phyloP scores from a whole-genome alignment of 2,797 vertebrate species.

The Natrix natrix region DNA sequence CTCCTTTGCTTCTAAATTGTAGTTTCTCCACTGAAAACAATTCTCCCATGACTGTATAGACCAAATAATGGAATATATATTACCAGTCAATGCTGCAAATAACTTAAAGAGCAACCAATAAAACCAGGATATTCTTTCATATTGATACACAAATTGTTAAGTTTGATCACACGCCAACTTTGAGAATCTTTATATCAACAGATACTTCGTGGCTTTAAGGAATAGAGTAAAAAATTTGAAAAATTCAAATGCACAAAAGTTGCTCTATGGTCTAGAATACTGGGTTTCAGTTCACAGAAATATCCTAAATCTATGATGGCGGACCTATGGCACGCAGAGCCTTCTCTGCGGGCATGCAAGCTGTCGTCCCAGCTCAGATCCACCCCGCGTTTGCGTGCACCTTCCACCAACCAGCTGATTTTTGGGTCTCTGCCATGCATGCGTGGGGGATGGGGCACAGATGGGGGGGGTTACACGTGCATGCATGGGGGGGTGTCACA shows the following conservation, averaged over 20 bases:
- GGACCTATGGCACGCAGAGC: no score
- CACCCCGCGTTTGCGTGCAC: no score
- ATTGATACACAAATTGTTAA: background rate
- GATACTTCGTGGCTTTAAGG: background rate
- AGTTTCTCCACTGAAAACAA: background rate
- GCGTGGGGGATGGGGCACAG: no score
- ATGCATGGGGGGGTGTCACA: no score
- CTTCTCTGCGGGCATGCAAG: no score
- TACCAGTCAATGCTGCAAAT: background rate
- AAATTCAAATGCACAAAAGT: background rate
- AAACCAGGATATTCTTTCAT: background rate
- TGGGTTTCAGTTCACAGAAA: background rate
- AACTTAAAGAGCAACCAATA: background rate
- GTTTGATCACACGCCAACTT: background rate
- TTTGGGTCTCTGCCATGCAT: no score
- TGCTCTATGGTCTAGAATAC: background rate
- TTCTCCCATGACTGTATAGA: background rate
- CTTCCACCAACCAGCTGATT: no score
- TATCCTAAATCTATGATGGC: background rate
- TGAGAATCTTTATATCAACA: background rate
- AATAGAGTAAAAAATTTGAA: background rate
- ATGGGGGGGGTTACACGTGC: no score
- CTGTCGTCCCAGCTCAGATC: no score
- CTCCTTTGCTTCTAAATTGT: background rate
- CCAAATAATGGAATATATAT: background rate